Base-by-base conservation (phyloP, 2,113 vertebrate genomes). In the Megaptera novaeangliae region DNA sequence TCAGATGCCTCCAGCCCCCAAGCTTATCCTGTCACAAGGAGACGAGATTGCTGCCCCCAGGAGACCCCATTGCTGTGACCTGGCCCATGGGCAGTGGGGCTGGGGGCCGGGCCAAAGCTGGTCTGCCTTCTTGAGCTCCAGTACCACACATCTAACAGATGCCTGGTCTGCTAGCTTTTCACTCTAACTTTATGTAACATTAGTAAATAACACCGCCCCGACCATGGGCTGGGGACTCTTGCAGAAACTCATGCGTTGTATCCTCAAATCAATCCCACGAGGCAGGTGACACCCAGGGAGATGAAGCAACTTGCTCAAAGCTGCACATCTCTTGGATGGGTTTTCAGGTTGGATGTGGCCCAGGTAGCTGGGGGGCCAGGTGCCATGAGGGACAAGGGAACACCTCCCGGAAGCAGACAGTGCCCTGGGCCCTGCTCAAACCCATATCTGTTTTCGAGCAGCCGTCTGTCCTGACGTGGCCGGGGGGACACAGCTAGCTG, bases 161-260 rank as follows among this genome's bases (percentile, higher is more conserved):
- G 3, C 8, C 29, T 11, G 31, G 13, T 14, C 55, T n/a, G 14
- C 18, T 10, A 49, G 55, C 52, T 17, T 41, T 18, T n/a, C 59
- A 17, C 27, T 7, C 57, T 11, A 10, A 41, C 29, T 64, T 63
- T 66, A 18, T 15, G 4, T 39, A 61, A 31, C 29, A 0, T 31
- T 31, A 39, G n/a, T 20, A 52, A 34, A n/a, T 29, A 23, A 55
- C 57, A 18, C 5, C 3, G 27, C 69, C 15, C 46, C 1, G 0
- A n/a, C n/a, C 0, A 0, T 11, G 31, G 14, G 21, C 59, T 6
- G 2, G 36, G 46, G 9, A 31, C 59, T 8, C 0, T 6, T 80
- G 74, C 15, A 46, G 49, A 59, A 36, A 23, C 39, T 36, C 49
- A 15, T 31, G 23, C 1, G 3, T 5, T 55, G 27, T 17, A n/a